Conservation (phyloP, 2,888 invertebrate genomes). For the Linnaemya tessellans region DNA sequence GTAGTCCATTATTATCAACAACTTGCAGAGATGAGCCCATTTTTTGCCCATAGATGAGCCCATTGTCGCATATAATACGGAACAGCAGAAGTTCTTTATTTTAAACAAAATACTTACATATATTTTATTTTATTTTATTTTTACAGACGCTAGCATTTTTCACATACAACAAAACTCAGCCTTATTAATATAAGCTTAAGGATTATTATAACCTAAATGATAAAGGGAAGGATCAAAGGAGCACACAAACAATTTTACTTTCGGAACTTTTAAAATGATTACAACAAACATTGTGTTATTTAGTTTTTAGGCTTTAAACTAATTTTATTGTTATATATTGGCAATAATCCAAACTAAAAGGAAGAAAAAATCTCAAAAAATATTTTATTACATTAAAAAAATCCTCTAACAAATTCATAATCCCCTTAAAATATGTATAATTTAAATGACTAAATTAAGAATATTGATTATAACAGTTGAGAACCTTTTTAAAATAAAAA, state of each 20-base stretch:
- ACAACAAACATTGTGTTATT: conserved; percentile 55
- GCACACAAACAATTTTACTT: conserved; percentile 8
- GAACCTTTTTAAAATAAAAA: conserved; percentile 19
- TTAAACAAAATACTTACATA: too few species aligned
- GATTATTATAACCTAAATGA: conserved; percentile 13
- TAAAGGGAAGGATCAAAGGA: conserved; percentile 27
- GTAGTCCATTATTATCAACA: too few species aligned
- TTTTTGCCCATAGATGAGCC: too few species aligned
- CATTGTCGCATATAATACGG: too few species aligned
- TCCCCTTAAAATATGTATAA: not conserved
- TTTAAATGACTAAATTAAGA: not conserved
- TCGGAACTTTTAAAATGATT: conserved; percentile 34
- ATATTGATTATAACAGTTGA: conserved; percentile 30
- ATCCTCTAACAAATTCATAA: not conserved
- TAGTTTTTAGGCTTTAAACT: conserved; percentile 63
- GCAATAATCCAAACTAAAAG: conserved; percentile 42
- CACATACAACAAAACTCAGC: conserved; percentile 32
- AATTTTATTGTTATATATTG: conserved; percentile 56
- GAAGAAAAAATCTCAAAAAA: conserved; percentile 41
- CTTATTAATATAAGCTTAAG: conserved; percentile 50
- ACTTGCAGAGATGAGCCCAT: too few species aligned
- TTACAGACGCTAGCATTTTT: conserved; percentile 39
- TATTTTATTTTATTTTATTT: conserved; percentile 3
- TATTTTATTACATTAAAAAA: not conserved
- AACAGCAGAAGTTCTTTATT: too few species aligned